Percentiles rank a stretch among this genome's conserved stretches.
Conservation (phyloP, 1,140 invertebrate species). For the Cotesia vestalis region DNA sequence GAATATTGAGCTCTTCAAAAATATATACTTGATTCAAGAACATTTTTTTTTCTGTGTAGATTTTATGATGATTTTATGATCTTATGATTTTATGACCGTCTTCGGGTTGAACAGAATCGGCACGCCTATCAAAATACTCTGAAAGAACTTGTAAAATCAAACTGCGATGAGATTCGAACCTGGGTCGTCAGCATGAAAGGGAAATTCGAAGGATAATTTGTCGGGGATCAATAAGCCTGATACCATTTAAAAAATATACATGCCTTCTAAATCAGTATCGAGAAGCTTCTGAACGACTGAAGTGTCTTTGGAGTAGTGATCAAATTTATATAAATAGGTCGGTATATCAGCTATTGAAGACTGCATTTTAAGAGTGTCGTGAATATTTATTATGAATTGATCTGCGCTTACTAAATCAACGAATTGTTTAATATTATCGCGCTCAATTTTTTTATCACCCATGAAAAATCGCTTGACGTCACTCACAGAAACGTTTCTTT, state of each 20-base stretch:
- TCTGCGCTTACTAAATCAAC: conserved; percentile 19
- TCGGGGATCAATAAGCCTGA: neutral
- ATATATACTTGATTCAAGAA: too few species aligned
- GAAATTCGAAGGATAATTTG: too few species aligned
- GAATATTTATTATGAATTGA: conserved; percentile 26
- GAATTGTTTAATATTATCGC: neutral
- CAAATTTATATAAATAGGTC: conserved; percentile 67
- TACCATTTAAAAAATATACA: neutral
- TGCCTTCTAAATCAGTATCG: conserved; percentile 14
- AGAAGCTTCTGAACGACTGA: conserved; percentile 25
- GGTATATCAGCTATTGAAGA: conserved; percentile 45
- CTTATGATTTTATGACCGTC: too few species aligned
- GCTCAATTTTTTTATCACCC: conserved; percentile 21
- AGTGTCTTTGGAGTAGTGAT: conserved; percentile 47
- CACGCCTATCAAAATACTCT: too few species aligned
- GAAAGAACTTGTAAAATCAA: too few species aligned
- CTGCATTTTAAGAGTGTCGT: conserved; percentile 51
- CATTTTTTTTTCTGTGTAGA: too few species aligned
- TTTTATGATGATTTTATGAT: too few species aligned
- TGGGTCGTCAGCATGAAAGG: too few species aligned
- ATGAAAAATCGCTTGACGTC: conserved; percentile 63
- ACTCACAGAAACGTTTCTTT: conserved; percentile 50
- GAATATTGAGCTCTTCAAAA: too few species aligned
- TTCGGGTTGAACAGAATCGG: too few species aligned
- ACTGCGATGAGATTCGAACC: too few species aligned